Conservation (phyloP, 2,113 vertebrate genomes). For the Abramis brama region DNA sequence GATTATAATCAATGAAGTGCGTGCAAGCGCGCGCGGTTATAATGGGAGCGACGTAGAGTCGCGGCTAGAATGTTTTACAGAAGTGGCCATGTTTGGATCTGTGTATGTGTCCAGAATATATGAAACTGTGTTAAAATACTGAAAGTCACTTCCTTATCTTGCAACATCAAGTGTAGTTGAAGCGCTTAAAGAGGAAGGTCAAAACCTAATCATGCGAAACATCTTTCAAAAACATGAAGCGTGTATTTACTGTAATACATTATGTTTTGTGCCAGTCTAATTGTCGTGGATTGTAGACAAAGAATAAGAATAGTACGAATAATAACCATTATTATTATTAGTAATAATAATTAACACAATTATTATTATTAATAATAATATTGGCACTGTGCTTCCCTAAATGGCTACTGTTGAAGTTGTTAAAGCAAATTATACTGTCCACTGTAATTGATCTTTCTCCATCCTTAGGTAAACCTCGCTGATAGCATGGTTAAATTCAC, state of each 20-base stretch:
- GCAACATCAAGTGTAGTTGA: background rate
- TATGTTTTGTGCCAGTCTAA: too few species aligned
- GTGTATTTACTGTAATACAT: background rate
- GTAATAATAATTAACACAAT: background rate
- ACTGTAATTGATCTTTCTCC: background rate
- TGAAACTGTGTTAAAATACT: background rate
- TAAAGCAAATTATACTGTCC: background rate
- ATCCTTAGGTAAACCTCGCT: background rate
- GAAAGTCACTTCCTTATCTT: slow-evolving; percentile 29
- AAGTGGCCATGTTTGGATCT: background rate
- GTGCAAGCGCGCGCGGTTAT: background rate
- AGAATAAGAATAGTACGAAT: background rate
- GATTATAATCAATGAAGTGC: background rate
- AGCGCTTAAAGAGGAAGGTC: slow-evolving; percentile 17
- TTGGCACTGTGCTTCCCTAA: background rate
- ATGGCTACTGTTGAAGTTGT: background rate
- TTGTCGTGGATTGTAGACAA: background rate
- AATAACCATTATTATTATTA: background rate
- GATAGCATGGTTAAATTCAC: background rate
- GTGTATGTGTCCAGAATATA: background rate
- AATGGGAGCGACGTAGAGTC: background rate
- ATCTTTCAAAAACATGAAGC: background rate
- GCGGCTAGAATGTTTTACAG: background rate
- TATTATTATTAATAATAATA: background rate
- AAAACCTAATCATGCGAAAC: slow-evolving; percentile 5